Conservation (phyloP, 2,797 vertebrate species). For the Syngnathus acus region DNA sequence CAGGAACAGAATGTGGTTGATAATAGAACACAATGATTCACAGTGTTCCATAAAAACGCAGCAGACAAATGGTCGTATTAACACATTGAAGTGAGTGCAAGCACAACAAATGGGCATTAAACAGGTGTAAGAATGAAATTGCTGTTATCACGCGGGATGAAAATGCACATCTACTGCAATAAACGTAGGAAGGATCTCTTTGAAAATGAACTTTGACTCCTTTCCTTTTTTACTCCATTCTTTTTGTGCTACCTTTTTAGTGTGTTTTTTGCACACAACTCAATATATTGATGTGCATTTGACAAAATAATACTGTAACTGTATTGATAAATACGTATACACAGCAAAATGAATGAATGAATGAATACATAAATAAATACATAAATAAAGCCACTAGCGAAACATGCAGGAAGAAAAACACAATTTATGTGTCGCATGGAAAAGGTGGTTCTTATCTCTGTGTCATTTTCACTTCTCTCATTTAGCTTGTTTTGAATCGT, state of each 20-base stretch:
- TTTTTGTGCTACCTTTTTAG: neutral
- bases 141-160: neutral
- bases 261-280: neutral
- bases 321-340: too few relatives aligned
- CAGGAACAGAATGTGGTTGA: constrained; percentile 36
- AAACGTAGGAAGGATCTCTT: neutral
- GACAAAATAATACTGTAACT: too few relatives aligned
- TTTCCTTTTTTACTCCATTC: neutral
- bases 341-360: too few relatives aligned
- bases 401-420: too few relatives aligned
- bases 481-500: too few relatives aligned
- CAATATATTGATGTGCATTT: too few relatives aligned
- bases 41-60: constrained; percentile 8
- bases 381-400: too few relatives aligned
- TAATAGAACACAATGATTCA: constrained; percentile 41
- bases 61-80: neutral
- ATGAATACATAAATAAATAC: too few relatives aligned
- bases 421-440: too few relatives aligned
- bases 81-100: constrained; percentile 1
- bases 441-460: too few relatives aligned
- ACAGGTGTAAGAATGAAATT: constrained; percentile 1
- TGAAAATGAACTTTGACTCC: neutral
- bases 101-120: constrained; percentile 15
- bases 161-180: neutral
- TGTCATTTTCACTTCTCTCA: too few relatives aligned